phyloP scores from a whole-genome alignment of 1,140 invertebrate genomes.

The Eurytemora carolleeae region DNA sequence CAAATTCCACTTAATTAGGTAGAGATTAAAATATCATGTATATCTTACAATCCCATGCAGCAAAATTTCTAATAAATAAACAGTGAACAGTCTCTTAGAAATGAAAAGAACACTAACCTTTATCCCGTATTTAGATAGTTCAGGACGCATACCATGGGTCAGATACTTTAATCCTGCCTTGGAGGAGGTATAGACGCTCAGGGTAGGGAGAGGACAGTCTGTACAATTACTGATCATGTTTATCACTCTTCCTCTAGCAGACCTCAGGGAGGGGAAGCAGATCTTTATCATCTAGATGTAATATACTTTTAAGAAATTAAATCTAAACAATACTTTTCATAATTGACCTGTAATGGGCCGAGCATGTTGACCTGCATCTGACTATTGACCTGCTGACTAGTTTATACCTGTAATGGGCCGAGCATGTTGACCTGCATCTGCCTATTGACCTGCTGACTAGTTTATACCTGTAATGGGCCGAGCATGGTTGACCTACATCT shows the following conservation, averaged over 20 bases:
- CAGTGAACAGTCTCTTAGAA: too few relatives aligned
- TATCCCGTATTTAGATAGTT: neutral
- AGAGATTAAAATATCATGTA: too few relatives aligned
- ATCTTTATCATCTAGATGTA: neutral
- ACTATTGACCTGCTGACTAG: slow-evolving; percentile 2
- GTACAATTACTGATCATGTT: slow-evolving; percentile 11
- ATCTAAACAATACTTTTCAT: too few relatives aligned
- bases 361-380: slow-evolving; percentile 1
- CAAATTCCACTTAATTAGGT: too few relatives aligned
- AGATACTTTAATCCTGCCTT: slow-evolving; percentile 9
- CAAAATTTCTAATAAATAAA: too few relatives aligned
- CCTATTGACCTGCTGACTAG: slow-evolving; percentile 2
- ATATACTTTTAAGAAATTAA: neutral
- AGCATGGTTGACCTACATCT: neutral
- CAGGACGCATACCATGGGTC: slow-evolving; percentile 3
- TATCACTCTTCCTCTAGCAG: neutral
- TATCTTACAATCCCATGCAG: too few relatives aligned
- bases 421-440: slow-evolving; percentile 1
- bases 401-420: neutral
- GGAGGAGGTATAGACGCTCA: slow-evolving; percentile 5
- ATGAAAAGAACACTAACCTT: too few relatives aligned
- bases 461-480: too few relatives aligned
- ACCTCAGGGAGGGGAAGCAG: neutral
- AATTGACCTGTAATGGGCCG: neutral
- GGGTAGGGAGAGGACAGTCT: slow-evolving; percentile 10